A percentile compares a stretch with the other conserved stretches of the same genome.
phyloP scores from a whole-genome alignment of 2,888 invertebrate species.

The Julus scanicus region DNA sequence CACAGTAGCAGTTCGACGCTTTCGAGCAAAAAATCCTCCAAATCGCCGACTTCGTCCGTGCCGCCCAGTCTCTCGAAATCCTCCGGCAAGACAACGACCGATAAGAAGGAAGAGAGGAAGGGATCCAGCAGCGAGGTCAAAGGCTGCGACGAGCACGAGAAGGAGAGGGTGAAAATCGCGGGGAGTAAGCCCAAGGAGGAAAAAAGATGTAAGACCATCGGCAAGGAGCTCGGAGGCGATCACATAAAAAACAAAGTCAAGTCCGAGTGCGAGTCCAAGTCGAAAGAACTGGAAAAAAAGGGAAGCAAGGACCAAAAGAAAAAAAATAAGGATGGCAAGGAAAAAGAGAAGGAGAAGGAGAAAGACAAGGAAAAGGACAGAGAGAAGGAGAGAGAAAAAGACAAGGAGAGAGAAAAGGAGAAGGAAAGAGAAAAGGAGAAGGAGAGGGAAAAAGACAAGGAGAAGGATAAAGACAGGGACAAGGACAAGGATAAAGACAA shows the following conservation, averaged over 20 bases:
- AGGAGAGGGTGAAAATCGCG: slow-evolving; percentile 48
- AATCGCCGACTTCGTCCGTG: slow-evolving; percentile 10
- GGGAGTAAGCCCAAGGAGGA: slow-evolving; percentile 55
- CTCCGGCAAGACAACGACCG: background rate
- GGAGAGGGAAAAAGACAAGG: slow-evolving; percentile 62
- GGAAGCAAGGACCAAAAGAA: slow-evolving; percentile 64
- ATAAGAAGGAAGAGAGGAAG: slow-evolving; percentile 61
- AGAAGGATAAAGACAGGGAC: slow-evolving; percentile 59
- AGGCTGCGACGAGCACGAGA: slow-evolving; percentile 59
- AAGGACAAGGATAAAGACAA: slow-evolving; percentile 55
- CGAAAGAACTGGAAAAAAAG: slow-evolving; percentile 57
- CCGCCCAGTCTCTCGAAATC: background rate
- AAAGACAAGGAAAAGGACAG: slow-evolving; percentile 66
- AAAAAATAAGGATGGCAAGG: slow-evolving; percentile 62
- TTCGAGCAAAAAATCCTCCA: slow-evolving; percentile 59
- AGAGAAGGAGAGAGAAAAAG: slow-evolving; percentile 64
- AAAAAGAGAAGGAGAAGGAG: slow-evolving; percentile 61
- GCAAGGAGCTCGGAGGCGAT: slow-evolving; percentile 53
- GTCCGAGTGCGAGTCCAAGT: slow-evolving; percentile 52
- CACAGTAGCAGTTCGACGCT: slow-evolving; percentile 60
- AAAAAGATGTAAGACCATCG: slow-evolving; percentile 60
- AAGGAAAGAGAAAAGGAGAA: slow-evolving; percentile 63
- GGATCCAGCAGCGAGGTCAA: slow-evolving; percentile 58
- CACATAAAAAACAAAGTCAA: slow-evolving; percentile 57
- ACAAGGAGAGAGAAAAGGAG: slow-evolving; percentile 61